These are phyloP conservation scores for Drosophila nannoptera DNA, from an alignment of 1,140 invertebrate genomes.

Conservation along the genomic window DNA sequence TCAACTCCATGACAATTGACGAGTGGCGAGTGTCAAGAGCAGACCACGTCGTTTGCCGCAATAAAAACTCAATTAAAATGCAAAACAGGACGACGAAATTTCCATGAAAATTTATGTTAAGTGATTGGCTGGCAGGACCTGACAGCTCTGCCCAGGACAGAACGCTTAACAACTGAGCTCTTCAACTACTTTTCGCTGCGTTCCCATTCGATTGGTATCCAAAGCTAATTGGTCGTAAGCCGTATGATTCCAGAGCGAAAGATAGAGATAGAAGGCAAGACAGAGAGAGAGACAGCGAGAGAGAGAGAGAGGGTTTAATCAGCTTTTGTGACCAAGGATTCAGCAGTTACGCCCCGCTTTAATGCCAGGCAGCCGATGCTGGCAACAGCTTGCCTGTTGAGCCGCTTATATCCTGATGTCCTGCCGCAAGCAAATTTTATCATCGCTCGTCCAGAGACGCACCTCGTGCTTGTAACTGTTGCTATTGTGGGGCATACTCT, in stretches of 20 bases:
- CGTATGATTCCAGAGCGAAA: constrained; percentile 14
- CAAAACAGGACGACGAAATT: constrained; percentile 19
- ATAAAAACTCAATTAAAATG: constrained; percentile 46
- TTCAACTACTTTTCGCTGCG: constrained; percentile 13
- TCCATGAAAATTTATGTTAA: constrained; percentile 33
- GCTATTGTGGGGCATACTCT: constrained; percentile 11
- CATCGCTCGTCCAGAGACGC: constrained; percentile 31
- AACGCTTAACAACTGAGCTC: constrained; percentile 17
- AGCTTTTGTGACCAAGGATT: constrained; percentile 11
- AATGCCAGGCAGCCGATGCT: not conserved
- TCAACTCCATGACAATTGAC: not conserved
- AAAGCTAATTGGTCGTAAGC: constrained; percentile 37
- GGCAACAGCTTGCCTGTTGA: constrained; percentile 43
- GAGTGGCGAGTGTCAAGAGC: constrained; percentile 31
- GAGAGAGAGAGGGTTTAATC: constrained; percentile 13
- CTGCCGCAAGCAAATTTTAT: constrained; percentile 63
- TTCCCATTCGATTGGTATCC: constrained; percentile 11
- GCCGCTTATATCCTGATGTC: constrained; percentile 52
- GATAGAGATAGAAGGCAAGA: constrained; percentile 1
- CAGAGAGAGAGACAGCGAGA: no score
- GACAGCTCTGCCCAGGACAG: not conserved
- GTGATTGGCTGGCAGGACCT: constrained; percentile 2
- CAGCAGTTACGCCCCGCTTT: constrained; percentile 15
- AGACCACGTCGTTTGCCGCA: not conserved
- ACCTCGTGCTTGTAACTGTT: not conserved